phyloP scores from a whole-genome alignment of 2,797 vertebrate genomes.

The Discoglossus pictus region DNA sequence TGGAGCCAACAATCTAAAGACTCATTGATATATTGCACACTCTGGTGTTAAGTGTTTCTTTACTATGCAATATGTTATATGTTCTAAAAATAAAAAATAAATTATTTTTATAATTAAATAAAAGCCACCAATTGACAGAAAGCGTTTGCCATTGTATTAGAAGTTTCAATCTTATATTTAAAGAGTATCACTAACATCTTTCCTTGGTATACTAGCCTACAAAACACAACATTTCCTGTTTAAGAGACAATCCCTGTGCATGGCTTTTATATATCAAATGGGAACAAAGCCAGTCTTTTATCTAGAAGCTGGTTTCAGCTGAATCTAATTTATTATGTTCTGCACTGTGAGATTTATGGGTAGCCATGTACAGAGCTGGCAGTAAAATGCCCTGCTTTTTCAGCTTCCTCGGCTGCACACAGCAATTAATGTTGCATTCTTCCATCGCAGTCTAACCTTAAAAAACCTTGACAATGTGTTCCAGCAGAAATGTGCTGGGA shows the following conservation, averaged over 20 bases:
- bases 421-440: conserved; percentile 50
- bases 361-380: conserved; percentile 48
- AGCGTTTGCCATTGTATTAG: no score
- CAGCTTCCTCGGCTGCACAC: conserved; percentile 54
- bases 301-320: conserved; percentile 57
- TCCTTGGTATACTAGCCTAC: no score
- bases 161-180: no score
- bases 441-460: conserved; percentile 26
- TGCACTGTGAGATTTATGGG: conserved; percentile 54
- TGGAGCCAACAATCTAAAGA: no score
- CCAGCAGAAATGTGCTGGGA: conserved; percentile 39
- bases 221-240: conserved; percentile 21
- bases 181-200: no score
- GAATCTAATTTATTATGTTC: conserved; percentile 56
- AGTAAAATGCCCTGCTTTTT: conserved; percentile 51
- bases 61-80: no score
- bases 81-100: no score
- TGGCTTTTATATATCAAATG: conserved; percentile 31
- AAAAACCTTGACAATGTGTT: conserved; percentile 41
- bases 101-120: no score
- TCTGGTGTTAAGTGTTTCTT: no score
- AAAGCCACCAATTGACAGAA: no score
- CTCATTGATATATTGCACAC: no score
- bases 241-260: conserved; percentile 16
- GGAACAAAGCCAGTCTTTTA: conserved; percentile 57